Conservation (phyloP, 2,113 vertebrate species). For the Alethe diademata region DNA sequence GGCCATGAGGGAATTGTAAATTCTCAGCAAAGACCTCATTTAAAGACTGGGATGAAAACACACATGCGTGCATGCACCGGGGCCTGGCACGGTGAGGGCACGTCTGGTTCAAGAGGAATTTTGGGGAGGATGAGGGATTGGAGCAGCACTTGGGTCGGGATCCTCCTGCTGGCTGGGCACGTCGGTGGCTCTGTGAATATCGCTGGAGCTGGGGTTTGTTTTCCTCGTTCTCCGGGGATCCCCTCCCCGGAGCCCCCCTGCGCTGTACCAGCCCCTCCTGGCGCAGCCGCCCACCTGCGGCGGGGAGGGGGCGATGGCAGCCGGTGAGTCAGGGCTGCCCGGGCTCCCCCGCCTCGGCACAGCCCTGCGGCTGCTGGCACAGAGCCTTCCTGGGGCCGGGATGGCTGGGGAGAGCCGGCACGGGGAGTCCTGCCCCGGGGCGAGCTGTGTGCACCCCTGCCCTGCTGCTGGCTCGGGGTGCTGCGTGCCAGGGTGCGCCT, state of each 20-base stretch:
- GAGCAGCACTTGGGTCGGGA: rapidly evolving
- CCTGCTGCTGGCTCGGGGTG: rapidly evolving
- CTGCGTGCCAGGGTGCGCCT: rapidly evolving
- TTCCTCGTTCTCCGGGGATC: neutral
- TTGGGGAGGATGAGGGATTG: neutral
- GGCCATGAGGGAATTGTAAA: conserved; percentile 73
- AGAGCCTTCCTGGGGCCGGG: rapidly evolving
- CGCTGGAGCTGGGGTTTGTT: conserved; percentile 36
- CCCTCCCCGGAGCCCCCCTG: neutral
- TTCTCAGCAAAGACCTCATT: conserved; percentile 74
- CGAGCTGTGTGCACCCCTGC: rapidly evolving
- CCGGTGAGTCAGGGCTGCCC: conserved; percentile 59
- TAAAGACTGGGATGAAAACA: conserved; percentile 53
- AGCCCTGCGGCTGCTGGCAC: neutral
- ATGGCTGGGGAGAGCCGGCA: neutral
- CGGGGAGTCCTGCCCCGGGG: neutral
- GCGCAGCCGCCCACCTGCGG: neutral
- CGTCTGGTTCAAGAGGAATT: conserved; percentile 5
- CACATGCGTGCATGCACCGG: neutral
- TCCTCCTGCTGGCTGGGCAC: neutral
- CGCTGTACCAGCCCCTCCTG: neutral
- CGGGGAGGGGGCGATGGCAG: conserved; percentile 28
- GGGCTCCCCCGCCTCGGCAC: neutral
- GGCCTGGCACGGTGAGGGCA: conserved; percentile 8
- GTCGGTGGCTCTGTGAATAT: neutral